phyloP scores from a whole-genome alignment of 23 tunicate species.

The Oikopleura albicans region DNA sequence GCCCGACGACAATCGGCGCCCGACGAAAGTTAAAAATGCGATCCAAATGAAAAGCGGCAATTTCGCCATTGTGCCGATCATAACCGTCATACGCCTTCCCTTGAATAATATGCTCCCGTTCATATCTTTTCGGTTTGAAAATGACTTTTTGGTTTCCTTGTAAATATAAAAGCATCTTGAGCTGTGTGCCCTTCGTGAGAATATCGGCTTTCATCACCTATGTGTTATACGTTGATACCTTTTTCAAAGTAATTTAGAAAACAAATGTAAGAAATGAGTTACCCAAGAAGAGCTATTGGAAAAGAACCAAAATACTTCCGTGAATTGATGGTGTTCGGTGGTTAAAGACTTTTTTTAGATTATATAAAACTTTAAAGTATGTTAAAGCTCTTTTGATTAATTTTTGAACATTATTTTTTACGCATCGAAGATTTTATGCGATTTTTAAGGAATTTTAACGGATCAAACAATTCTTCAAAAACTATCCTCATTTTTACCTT shows the following conservation, averaged over 20 bases:
- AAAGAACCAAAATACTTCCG: no score
- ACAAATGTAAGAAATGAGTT: no score
- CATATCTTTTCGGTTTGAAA: conserved; percentile 82
- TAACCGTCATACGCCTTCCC: conserved; percentile 83
- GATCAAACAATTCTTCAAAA: background rate
- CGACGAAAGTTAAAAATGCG: conserved; percentile 62
- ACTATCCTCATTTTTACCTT: background rate
- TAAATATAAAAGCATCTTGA: conserved; percentile 36
- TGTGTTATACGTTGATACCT: no score
- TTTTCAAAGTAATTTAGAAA: no score
- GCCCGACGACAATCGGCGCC: conserved; percentile 67
- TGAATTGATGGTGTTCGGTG: no score
- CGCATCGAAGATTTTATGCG: no score
- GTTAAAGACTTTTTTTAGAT: no score
- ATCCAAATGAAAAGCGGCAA: conserved; percentile 78
- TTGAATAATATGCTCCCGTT: conserved; percentile 47
- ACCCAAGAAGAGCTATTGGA: no score
- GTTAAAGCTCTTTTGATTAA: no score
- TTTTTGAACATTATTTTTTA: no score
- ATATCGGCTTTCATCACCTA: conserved; percentile 60
- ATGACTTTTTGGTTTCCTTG: conserved; percentile 76
- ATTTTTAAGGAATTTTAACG: background rate
- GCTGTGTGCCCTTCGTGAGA: conserved; percentile 71
- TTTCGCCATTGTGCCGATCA: conserved; percentile 83
- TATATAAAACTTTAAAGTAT: no score